phyloP scores from a whole-genome alignment of 2,113 vertebrate genomes.

The Dendrocopos noguchii region DNA sequence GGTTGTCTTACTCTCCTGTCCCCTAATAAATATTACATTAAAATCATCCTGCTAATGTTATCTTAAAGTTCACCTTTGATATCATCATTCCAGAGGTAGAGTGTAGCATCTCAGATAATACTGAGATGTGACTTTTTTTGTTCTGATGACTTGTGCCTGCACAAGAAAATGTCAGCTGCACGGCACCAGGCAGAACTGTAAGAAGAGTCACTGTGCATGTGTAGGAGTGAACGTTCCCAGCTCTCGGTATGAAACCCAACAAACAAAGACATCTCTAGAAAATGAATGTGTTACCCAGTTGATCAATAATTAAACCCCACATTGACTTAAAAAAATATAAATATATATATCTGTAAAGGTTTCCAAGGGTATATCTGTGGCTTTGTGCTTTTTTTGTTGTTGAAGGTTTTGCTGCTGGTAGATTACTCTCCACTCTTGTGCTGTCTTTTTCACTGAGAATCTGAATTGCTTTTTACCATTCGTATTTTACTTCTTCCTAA shows the following conservation, averaged over 20 bases:
- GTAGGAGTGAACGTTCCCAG: not conserved
- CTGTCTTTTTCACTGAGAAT: not conserved
- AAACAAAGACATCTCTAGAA: not conserved
- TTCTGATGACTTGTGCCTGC: not conserved
- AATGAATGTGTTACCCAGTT: not conserved
- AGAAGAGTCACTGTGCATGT: rapidly evolving
- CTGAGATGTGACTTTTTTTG: not conserved
- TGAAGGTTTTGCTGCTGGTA: not conserved
- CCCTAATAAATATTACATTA: not conserved
- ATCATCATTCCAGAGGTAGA: not conserved
- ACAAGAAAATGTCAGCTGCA: not conserved
- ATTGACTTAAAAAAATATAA: not conserved
- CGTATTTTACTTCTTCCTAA: not conserved
- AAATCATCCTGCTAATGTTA: not conserved
- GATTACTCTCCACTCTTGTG: not conserved
- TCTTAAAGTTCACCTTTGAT: not conserved
- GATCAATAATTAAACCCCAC: not conserved
- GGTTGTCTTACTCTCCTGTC: not conserved
- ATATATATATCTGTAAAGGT: not conserved
- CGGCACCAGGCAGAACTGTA: not conserved
- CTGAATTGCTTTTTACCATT: not conserved
- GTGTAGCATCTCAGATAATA: not conserved
- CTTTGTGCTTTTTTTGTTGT: not conserved
- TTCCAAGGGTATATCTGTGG: not conserved
- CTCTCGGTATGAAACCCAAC: not conserved